Percentiles rank a stretch among this genome's conserved stretches.
Conservation (phyloP, 2,888 invertebrate genomes). For the Podotricha telesiphe region DNA sequence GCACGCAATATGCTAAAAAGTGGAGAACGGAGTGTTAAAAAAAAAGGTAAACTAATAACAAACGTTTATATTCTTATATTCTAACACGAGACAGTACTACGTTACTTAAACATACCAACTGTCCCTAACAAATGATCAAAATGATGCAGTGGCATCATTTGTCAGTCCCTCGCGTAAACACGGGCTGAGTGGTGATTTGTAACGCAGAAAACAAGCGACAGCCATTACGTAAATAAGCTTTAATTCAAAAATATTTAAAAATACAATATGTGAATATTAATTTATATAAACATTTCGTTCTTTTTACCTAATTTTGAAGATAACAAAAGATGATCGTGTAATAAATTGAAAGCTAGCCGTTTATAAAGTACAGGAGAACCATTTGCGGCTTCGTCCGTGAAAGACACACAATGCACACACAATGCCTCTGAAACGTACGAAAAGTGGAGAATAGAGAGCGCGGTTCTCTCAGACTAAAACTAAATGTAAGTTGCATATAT, state of each 20-base stretch:
- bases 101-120: not conserved
- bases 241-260: not conserved
- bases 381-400: too few relatives aligned
- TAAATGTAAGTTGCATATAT: too few relatives aligned
- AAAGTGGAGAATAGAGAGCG: too few relatives aligned
- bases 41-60: too few relatives aligned
- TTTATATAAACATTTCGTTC: not conserved
- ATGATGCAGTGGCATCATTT: not conserved
- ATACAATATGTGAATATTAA: not conserved
- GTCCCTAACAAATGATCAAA: conserved; percentile 4
- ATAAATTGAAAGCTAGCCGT: too few relatives aligned
- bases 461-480: too few relatives aligned
- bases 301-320: not conserved
- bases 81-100: not conserved
- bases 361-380: too few relatives aligned
- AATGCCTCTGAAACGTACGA: too few relatives aligned
- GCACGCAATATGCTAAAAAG: too few relatives aligned
- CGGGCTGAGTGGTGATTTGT: conserved; percentile 9
- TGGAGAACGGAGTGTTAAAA: too few relatives aligned
- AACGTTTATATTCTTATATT: not conserved
- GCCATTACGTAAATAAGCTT: not conserved
- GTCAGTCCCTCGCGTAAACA: not conserved
- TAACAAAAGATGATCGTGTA: too few relatives aligned
- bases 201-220: conserved; percentile 2
- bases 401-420: too few relatives aligned